Base-by-base conservation (phyloP, 1,140 invertebrate genomes). In the Drosophila insularis region DNA sequence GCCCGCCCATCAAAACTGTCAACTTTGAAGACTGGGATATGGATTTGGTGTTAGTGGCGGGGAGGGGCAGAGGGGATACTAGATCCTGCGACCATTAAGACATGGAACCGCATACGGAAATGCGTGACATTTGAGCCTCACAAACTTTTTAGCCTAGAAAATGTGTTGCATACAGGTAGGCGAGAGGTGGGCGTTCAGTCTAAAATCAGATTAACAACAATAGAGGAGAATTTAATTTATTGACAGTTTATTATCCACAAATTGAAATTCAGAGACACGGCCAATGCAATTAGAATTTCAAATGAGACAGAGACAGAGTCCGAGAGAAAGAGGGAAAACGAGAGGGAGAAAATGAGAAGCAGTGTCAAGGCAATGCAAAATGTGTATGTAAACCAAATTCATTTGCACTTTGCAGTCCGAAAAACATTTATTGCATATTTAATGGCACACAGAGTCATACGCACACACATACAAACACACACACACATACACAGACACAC, bases 261-360 rank as follows among this genome's bases (percentile, higher is more conserved):
- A 65, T 53, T 62, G 62, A 70, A 32, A n/a, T 50, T 50, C 17
- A 40, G 17, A 39, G 60, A 23, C 10, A 27, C 37, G 31, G 14
- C 63, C 53, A 76, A 81, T 89, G 84, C 84, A 89, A 89, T 89
- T 89, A 89, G 84, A 89, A 89, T 89, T 89, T 89, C 68, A 80
- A 84, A 89, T 89, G 85, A 80, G 59, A 46, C 21, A 14, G 46
- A 8, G 40, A 13, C 2, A 60, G 31, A 31, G 61, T 6, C 46
- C 11, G 39, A 27, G n/a, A 37, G 35, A 37, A 8, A 11, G 17
- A 21, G 43, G 21, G 43, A 50, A 10, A 11, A 17, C 2, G 17
- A 50, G 43, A 50, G 17, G 19, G 14, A 54, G 53, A 63, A 39
- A 35, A 55, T 35, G 54, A 59, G 40, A 50, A 50, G 39, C 81